Percentiles rank a stretch among this genome's conserved stretches.
Conservation (phyloP, 2,797 vertebrate genomes). For the Takifugu ocellatus region DNA sequence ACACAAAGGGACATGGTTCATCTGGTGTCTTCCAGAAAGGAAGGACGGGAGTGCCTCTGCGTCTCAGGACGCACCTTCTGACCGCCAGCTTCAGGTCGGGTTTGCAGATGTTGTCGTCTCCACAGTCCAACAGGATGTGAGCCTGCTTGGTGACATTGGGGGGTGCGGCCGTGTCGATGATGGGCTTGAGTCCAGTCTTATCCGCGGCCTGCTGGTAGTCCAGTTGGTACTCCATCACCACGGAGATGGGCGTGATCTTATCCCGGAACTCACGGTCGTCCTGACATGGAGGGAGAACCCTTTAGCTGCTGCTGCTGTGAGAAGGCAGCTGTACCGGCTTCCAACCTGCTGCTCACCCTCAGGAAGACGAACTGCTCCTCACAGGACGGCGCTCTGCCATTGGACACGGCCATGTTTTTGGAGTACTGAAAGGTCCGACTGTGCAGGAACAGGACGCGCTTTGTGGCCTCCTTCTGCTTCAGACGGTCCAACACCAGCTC, state of each 20-base stretch:
- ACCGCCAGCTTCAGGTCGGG: conserved; percentile 86
- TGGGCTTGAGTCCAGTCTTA: conserved; percentile 82
- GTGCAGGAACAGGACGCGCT: conserved; percentile 88
- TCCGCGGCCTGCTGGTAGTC: conserved; percentile 84
- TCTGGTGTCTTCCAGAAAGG: too few relatives aligned
- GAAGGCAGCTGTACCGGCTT: background rate
- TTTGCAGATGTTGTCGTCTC: conserved; percentile 92
- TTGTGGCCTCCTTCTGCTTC: conserved; percentile 91
- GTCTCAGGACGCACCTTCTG: conserved; percentile 69
- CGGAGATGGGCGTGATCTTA: conserved; percentile 93
- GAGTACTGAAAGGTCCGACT: conserved; percentile 76
- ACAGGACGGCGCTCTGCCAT: conserved; percentile 75
- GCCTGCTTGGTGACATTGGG: conserved; percentile 92
- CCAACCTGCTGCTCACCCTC: conserved; percentile 73
- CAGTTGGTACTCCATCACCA: conserved; percentile 90
- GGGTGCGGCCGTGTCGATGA: conserved; percentile 84
- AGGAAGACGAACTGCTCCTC: conserved; percentile 88
- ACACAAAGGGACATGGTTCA: too few relatives aligned
- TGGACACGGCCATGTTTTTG: conserved; percentile 85
- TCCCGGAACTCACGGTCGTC: conserved; percentile 93
- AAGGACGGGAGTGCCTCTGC: too few relatives aligned
- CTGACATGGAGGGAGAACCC: conserved; percentile 56
- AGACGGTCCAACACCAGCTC: conserved; percentile 90
- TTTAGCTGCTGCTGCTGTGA: background rate
- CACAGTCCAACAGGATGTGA: conserved; percentile 93